Evolutionary conservation across 2,113 vertebrate species (phyloP).

Genomic region (Siniperca knerii): DNA sequence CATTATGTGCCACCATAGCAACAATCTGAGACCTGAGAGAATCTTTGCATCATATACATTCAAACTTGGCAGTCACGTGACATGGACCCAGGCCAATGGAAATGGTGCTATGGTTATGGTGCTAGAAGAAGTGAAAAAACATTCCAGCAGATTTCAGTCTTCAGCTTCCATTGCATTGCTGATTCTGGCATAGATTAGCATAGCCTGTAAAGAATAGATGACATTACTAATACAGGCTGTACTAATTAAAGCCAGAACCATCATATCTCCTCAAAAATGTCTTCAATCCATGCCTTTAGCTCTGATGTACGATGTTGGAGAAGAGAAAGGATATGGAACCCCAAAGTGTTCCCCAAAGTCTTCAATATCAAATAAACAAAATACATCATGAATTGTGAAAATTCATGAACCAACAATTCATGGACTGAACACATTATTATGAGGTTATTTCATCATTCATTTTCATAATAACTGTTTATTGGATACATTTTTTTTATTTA

Average conservation of each 20-base stretch:
- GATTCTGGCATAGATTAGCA: slow-evolving; percentile 91
- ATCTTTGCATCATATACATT: no score
- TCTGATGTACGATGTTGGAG: slow-evolving; percentile 5
- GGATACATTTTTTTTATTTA: no score
- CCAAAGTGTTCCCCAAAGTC: neutral
- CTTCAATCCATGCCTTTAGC: slow-evolving; percentile 14
- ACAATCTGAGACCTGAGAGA: no score
- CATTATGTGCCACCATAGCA: no score
- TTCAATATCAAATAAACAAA: neutral
- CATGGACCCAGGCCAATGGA: no score
- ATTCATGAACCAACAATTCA: no score
- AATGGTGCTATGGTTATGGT: neutral
- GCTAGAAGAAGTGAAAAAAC: neutral
- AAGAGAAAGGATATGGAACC: neutral
- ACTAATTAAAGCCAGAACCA: slow-evolving; percentile 91
- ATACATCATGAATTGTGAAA: neutral
- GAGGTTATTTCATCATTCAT: neutral
- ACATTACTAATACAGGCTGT: slow-evolving; percentile 90
- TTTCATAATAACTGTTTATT: neutral
- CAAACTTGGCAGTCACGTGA: no score
- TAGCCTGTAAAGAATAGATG: slow-evolving; percentile 90
- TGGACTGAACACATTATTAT: no score
- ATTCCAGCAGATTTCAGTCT: neutral
- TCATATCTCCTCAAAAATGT: slow-evolving; percentile 66
- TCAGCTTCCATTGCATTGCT: slow-evolving; percentile 81